Percentiles rank a stretch among this genome's conserved stretches.
Conservation (phyloP, 2,888 invertebrate genomes). For the Sinhomidia bicolor region DNA sequence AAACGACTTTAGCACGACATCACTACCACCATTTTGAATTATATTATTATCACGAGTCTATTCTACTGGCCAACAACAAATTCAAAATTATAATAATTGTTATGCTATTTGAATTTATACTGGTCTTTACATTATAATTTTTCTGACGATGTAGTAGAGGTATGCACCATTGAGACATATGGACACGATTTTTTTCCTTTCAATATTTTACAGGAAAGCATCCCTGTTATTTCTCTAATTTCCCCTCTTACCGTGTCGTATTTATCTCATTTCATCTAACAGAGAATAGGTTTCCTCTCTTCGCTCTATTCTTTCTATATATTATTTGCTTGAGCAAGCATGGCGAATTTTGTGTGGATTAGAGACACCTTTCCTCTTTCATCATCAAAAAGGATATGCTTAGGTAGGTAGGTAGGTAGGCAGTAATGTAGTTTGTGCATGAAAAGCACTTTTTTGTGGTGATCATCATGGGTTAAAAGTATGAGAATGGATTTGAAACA, state of each 20-base stretch:
- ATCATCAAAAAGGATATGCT: constrained; percentile 49
- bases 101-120: not conserved
- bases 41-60: too few relatives aligned
- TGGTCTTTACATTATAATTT: not conserved
- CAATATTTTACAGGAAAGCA: not conserved
- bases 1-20: constrained; percentile 1
- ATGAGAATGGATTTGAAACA: constrained; percentile 46
- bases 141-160: not conserved
- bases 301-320: not conserved
- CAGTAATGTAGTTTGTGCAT: too few relatives aligned
- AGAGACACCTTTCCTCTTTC: constrained; percentile 73
- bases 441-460: constrained; percentile 62
- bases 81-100: not conserved
- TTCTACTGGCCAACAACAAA: constrained; percentile 5
- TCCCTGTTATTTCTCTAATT: constrained; percentile 31
- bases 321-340: constrained; percentile 70
- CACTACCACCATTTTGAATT: constrained; percentile 40
- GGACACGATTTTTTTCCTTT: too few relatives aligned
- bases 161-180: not conserved
- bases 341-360: constrained; percentile 72
- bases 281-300: not conserved
- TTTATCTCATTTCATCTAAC: not conserved
- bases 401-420: too few relatives aligned
- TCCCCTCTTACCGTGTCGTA: constrained; percentile 4
- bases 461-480: not conserved